Base-by-base conservation (phyloP, 2,888 invertebrate species). In the Caenorhabditis afra region DNA sequence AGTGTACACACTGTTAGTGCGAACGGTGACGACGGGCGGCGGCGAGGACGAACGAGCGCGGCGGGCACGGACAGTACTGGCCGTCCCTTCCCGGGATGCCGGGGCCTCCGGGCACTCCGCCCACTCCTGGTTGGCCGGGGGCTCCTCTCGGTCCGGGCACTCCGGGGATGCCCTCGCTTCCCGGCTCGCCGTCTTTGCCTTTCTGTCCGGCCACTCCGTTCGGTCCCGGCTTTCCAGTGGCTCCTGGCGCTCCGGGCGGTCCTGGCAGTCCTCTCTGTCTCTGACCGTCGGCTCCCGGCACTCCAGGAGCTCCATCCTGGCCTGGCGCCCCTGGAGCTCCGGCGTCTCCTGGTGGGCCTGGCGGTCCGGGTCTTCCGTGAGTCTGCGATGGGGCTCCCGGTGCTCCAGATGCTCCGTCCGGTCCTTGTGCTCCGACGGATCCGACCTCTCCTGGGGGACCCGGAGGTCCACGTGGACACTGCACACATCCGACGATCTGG, bases 61-160 rank as follows among this genome's bases (percentile, higher is more conserved):
- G 84, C 35, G 84, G 84, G 49, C 84, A 84, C 7, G 84, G 79
- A 22, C 84, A 84, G 64, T 84, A 84, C 39, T 84, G 81, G 8
- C 82, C 81, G 50, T 83, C 83, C 37, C 78, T 71, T 49, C 84
- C 84, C 39, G 77, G 75, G 20, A 73, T 74, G 47, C 83, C 83
- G 23, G 55, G 62, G 29, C 55, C 61, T 35, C 81, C 79, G 4
- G 52, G 16, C 14, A 22, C 35, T 47, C 80, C 75, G 16, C 53
- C 58, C n/a, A 16, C 22, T 73, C 81, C 79, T 11, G 71, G 58
- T 10, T 44, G n/a, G 50, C 84, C 82, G 11, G 73, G 68, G 11
- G 57, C 62, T 59, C 80, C 80, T 53, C 66, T 44, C n/a, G 75
- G 75, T 22, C 80, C 80, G 2, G 80, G 75, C 0, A 71, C 75